Percentiles rank a stretch among this genome's conserved stretches.
These are phyloP conservation scores for Clupea harengus DNA, from an alignment of 2,113 vertebrate species.

Conservation along the genomic window DNA sequence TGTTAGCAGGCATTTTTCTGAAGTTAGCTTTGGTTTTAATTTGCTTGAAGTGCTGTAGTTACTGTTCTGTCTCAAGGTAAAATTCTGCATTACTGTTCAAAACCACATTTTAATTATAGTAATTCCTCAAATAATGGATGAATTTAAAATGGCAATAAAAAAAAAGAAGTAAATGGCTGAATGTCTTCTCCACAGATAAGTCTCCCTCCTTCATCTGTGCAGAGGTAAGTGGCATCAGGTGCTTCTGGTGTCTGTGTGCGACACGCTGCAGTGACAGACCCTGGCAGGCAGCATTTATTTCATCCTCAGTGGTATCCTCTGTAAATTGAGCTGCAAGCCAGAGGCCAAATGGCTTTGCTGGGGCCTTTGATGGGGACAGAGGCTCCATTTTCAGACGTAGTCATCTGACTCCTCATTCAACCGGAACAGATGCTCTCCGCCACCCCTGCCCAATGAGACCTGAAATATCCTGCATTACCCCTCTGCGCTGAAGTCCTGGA, in stretches of 20 bases:
- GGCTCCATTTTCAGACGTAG: not conserved
- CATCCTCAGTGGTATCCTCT: not conserved
- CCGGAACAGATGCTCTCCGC: not conserved
- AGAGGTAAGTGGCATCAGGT: not conserved
- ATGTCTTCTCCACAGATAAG: not conserved
- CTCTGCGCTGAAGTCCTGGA: conserved; percentile 20
- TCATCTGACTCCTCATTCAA: not conserved
- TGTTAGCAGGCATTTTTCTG: too few species aligned
- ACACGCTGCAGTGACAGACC: not conserved
- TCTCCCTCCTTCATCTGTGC: not conserved
- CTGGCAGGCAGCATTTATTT: not conserved
- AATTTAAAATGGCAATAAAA: not conserved
- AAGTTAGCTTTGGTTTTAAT: too few species aligned
- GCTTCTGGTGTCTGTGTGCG: not conserved
- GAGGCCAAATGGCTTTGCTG: not conserved
- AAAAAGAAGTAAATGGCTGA: not conserved
- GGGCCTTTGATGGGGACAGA: not conserved
- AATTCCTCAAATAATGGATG: not conserved
- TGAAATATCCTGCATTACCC: conserved; percentile 24
- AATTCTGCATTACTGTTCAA: too few species aligned
- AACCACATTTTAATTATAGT: too few species aligned
- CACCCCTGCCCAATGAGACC: conserved; percentile 21
- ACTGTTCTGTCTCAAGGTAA: too few species aligned
- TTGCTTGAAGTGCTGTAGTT: too few species aligned
- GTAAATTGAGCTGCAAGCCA: not conserved